Evolutionary conservation across 2,797 vertebrate species (phyloP).

Genomic region (Microcaecilia unicolor): DNA sequence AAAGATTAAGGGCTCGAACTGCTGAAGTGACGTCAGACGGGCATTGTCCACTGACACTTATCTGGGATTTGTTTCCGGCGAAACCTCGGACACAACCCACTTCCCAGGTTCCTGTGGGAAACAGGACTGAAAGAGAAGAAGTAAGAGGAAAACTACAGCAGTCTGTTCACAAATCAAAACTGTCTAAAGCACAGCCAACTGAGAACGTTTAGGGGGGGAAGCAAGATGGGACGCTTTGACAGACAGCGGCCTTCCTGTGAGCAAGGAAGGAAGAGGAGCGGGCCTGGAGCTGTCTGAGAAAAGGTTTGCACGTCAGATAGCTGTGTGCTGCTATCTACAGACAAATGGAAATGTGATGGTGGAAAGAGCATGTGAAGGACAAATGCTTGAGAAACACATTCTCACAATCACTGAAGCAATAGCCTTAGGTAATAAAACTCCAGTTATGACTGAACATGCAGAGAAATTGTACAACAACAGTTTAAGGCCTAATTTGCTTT

Average conservation of each 20-base stretch:
- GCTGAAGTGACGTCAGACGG: slow-evolving; percentile 30
- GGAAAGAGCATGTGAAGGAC: too few species aligned
- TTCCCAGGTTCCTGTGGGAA: slow-evolving; percentile 61
- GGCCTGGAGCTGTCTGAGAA: background rate
- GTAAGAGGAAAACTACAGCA: slow-evolving; percentile 30
- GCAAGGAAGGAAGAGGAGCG: slow-evolving; percentile 2
- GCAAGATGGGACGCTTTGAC: background rate
- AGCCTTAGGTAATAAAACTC: too few species aligned
- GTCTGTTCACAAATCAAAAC: slow-evolving; percentile 32
- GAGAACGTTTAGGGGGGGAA: background rate
- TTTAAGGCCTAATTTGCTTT: too few species aligned
- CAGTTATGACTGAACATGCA: too few species aligned
- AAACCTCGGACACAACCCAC: slow-evolving; percentile 23
- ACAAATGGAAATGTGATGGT: too few species aligned
- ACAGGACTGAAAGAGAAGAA: slow-evolving; percentile 38
- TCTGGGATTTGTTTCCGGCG: slow-evolving; percentile 30
- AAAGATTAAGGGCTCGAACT: background rate
- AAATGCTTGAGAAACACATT: too few species aligned
- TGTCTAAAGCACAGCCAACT: background rate
- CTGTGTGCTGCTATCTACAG: background rate
- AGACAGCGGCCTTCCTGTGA: slow-evolving; percentile 10
- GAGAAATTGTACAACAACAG: too few species aligned
- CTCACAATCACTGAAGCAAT: too few species aligned
- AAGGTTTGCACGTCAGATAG: background rate
- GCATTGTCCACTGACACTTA: slow-evolving; percentile 23